These are phyloP conservation scores for Pelusios castaneus DNA, from an alignment of 2,113 vertebrate genomes.

Conservation along the genomic window DNA sequence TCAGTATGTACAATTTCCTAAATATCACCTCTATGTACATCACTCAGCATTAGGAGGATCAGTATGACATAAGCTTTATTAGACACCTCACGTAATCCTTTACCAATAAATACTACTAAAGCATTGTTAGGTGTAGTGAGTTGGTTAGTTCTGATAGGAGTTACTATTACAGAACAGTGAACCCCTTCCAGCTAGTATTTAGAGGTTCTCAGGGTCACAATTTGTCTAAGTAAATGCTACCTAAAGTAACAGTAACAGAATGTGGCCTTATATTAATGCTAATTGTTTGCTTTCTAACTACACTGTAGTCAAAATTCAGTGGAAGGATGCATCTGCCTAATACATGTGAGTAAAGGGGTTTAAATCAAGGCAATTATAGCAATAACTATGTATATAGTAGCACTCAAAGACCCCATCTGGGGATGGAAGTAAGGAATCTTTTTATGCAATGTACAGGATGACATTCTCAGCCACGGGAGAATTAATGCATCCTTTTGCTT, in stretches of 20 bases:
- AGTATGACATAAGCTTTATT: no score
- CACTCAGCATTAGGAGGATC: no score
- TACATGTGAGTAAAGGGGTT: not conserved
- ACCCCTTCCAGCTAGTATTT: not conserved
- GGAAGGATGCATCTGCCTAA: not conserved
- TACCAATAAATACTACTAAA: not conserved
- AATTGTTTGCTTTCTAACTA: not conserved
- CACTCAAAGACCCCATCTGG: not conserved
- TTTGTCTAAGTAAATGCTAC: not conserved
- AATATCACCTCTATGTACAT: no score
- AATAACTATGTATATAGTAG: not conserved
- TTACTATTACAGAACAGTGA: not conserved
- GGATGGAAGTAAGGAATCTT: not conserved
- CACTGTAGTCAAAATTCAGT: not conserved
- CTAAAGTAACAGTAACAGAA: not conserved
- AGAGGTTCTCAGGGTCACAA: not conserved
- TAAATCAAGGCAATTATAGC: not conserved
- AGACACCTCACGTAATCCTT: no score
- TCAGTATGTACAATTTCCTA: no score
- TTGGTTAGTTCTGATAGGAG: no score
- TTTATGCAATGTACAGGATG: not conserved
- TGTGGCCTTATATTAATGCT: not conserved
- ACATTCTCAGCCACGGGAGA: no score
- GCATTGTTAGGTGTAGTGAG: not conserved
- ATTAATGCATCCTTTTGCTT: no score